Evolutionary conservation across 2,113 vertebrate species (phyloP).

Genomic region (Psammodynastes pulverulentus): DNA sequence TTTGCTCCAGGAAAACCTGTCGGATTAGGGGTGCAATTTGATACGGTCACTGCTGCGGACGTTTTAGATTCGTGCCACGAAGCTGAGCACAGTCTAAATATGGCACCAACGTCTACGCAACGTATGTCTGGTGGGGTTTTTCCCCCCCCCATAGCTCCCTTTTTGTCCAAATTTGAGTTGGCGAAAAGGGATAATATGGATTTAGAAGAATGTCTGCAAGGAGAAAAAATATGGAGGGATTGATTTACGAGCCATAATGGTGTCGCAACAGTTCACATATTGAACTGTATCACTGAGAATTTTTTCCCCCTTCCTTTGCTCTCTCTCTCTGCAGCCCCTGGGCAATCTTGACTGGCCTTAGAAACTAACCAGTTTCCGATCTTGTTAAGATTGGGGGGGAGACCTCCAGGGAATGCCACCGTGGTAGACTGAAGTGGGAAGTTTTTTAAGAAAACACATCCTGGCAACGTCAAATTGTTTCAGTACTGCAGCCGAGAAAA

Average conservation of each 20-base stretch:
- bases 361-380: not conserved
- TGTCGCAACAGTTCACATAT: not conserved
- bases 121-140: not conserved
- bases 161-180: not conserved
- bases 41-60: not conserved
- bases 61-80: not conserved
- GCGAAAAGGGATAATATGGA: not conserved
- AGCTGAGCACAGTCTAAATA: not conserved
- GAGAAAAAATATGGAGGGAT: not conserved
- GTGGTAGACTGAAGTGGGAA: not conserved
- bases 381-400: not conserved
- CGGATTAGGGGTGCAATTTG: not conserved
- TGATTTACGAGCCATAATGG: not conserved
- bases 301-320: not conserved
- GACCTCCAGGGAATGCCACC: not conserved
- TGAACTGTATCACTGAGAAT: not conserved
- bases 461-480: not conserved
- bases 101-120: not conserved
- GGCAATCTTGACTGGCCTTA: not conserved
- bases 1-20: conserved; percentile 7
- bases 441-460: not conserved
- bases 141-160: not conserved
- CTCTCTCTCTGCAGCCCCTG: not conserved
- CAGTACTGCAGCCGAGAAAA: not conserved
- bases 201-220: not conserved